phyloP scores from a whole-genome alignment of 2,888 invertebrate species.

The Agrotis puta region DNA sequence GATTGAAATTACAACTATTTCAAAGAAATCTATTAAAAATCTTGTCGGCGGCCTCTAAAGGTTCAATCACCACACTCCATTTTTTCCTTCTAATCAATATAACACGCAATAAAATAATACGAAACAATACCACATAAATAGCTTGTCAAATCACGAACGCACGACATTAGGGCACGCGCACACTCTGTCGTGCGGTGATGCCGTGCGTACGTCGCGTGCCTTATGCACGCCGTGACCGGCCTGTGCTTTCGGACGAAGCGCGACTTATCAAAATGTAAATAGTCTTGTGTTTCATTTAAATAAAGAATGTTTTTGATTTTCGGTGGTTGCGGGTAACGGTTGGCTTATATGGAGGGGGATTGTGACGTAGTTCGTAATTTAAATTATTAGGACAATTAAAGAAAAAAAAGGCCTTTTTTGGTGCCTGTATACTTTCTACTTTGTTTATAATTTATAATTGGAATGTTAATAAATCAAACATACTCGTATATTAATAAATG shows the following conservation, averaged over 20 bases:
- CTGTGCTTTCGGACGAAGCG: slow-evolving; percentile 34
- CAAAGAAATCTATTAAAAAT: not conserved
- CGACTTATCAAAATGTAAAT: slow-evolving; percentile 71
- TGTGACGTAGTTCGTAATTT: slow-evolving; percentile 1
- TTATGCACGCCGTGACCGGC: slow-evolving; percentile 68
- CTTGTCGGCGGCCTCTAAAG: slow-evolving; percentile 38
- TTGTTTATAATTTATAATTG: no score
- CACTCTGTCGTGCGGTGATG: slow-evolving; percentile 73
- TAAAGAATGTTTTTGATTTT: slow-evolving; percentile 69
- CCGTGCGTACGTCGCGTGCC: slow-evolving; percentile 82
- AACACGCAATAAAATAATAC: slow-evolving; percentile 64
- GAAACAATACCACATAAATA: slow-evolving; percentile 67
- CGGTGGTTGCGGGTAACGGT: slow-evolving; percentile 42
- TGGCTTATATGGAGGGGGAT: slow-evolving; percentile 54
- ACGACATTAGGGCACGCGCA: slow-evolving; percentile 81
- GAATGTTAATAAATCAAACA: no score
- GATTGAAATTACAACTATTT: not conserved
- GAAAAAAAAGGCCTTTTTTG: not conserved
- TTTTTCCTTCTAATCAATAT: slow-evolving; percentile 50
- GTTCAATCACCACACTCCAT: slow-evolving; percentile 35
- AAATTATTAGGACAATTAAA: not conserved
- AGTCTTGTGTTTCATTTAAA: slow-evolving; percentile 67
- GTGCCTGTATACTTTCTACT: no score
- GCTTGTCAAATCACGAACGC: slow-evolving; percentile 74
- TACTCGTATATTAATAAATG: no score